Percentiles rank a stretch among this genome's conserved stretches.
Conservation (phyloP, 1,140 invertebrate genomes). For the Papilio polytes region DNA sequence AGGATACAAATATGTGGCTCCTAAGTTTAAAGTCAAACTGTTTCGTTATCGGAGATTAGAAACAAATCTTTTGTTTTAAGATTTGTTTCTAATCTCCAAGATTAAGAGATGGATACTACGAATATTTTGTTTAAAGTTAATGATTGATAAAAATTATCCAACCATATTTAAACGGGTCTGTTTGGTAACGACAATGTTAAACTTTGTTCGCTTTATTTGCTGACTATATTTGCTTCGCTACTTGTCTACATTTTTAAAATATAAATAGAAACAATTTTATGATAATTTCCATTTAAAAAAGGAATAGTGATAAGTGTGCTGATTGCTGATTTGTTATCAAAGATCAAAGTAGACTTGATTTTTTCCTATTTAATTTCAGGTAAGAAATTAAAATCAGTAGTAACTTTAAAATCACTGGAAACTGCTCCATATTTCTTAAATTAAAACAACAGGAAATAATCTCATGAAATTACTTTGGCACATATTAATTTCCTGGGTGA, state of each 20-base stretch:
- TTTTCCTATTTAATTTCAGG: neutral
- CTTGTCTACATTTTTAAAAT: neutral
- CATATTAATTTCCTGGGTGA: neutral
- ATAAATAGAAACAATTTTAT: neutral
- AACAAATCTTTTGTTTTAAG: neutral
- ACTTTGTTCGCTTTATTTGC: constrained; percentile 5
- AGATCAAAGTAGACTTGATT: neutral
- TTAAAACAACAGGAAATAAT: too few relatives aligned
- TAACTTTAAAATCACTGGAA: too few relatives aligned
- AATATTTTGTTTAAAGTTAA: neutral
- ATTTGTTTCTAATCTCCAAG: neutral
- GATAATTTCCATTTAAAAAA: neutral
- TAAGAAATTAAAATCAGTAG: too few relatives aligned
- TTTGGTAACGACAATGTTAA: neutral
- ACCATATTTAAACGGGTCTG: neutral
- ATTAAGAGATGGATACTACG: neutral
- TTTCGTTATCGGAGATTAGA: neutral
- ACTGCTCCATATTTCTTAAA: too few relatives aligned
- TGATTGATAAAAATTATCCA: neutral
- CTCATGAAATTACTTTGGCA: neutral
- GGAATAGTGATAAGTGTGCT: neutral
- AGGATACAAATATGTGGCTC: too few relatives aligned
- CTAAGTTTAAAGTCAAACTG: neutral
- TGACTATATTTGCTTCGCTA: neutral
- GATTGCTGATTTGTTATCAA: neutral